A percentile compares a stretch with the other conserved stretches of the same genome.
phyloP scores from a whole-genome alignment of 2,113 vertebrate species.

The Brachypodius melanocephalos region DNA sequence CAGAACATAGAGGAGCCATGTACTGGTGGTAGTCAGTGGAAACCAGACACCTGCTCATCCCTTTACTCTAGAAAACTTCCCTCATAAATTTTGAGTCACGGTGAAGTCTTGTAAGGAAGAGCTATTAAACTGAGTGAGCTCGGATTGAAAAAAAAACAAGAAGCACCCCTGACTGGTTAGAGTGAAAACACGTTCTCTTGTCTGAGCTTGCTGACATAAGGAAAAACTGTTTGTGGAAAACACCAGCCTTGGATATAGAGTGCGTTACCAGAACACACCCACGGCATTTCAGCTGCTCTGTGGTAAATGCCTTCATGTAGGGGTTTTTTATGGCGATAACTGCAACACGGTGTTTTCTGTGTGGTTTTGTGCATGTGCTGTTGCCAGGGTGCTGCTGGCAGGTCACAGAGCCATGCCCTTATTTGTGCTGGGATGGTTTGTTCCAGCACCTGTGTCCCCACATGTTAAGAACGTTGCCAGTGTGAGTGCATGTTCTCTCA shows the following conservation, averaged over 20 bases:
- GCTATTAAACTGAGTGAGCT: background rate
- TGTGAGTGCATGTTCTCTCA: background rate
- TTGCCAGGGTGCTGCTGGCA: background rate
- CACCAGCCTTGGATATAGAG: background rate
- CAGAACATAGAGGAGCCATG: background rate
- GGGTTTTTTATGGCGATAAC: background rate
- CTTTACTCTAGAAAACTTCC: constrained; percentile 24
- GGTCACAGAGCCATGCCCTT: background rate
- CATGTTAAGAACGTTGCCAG: background rate
- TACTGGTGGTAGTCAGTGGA: background rate
- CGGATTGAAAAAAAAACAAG: background rate
- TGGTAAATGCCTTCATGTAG: background rate
- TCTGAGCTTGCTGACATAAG: constrained; percentile 39
- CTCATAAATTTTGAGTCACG: constrained; percentile 18
- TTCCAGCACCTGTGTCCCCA: background rate
- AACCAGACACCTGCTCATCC: constrained; percentile 34
- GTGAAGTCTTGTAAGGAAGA: background rate
- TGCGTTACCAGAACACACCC: background rate
- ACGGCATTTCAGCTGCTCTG: background rate
- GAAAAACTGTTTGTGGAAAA: constrained; percentile 27
- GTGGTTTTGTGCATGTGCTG: background rate
- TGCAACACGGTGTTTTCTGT: background rate
- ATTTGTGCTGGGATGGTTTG: background rate
- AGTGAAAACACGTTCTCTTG: background rate
- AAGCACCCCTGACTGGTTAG: background rate